Evolutionary conservation across 2,113 vertebrate genomes (phyloP).

Genomic region (Perognathus longimembris): DNA sequence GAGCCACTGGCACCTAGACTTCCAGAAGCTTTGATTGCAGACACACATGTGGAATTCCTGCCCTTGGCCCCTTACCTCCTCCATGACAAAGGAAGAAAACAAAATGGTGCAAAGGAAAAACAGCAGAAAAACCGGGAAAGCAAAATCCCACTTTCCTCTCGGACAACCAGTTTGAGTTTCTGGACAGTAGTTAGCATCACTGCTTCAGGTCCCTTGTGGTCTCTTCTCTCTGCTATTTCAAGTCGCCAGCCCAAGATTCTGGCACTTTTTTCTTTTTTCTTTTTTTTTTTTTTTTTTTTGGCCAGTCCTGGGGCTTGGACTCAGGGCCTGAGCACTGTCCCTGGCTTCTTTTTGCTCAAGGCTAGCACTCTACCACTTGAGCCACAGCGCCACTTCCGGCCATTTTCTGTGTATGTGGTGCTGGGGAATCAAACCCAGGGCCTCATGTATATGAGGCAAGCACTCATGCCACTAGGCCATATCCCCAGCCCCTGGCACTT

Average conservation of each 20-base stretch:
- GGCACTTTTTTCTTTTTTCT: too few species aligned
- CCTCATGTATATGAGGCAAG: too few species aligned
- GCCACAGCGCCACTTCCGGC: too few species aligned
- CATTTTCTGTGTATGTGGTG: too few species aligned
- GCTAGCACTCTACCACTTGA: too few species aligned
- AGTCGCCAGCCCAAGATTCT: not conserved
- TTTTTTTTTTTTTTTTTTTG: too few species aligned
- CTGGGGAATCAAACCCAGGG: too few species aligned
- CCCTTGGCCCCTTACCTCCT: not conserved
- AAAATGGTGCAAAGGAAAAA: not conserved
- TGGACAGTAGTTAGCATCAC: not conserved
- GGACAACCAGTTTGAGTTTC: not conserved
- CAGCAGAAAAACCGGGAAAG: not conserved
- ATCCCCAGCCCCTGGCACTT: too few species aligned
- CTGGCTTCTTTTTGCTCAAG: too few species aligned
- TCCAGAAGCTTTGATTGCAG: not conserved
- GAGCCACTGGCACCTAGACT: not conserved
- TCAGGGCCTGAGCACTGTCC: too few species aligned
- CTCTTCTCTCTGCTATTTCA: not conserved
- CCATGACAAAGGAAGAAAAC: conserved; percentile 31
- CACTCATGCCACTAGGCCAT: too few species aligned
- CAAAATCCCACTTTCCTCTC: not conserved
- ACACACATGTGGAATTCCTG: not conserved
- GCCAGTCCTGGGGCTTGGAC: too few species aligned
- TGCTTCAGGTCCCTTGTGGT: not conserved